Percentiles rank a stretch among this genome's conserved stretches.
phyloP scores from a whole-genome alignment of 1,140 invertebrate genomes.

The Drosophila watanabei region DNA sequence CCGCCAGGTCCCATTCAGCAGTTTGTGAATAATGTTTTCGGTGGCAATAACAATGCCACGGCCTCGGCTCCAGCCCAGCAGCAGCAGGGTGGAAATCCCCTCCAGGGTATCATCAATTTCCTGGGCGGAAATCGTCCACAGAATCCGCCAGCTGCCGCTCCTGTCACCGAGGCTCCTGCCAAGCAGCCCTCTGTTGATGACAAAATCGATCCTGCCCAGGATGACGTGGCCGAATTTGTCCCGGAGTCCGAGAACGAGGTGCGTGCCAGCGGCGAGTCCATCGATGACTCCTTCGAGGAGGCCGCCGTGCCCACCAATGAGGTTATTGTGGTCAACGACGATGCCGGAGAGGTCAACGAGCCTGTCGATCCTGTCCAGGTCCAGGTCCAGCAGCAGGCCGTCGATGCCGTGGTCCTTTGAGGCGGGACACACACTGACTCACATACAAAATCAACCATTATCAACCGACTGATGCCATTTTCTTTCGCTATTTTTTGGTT shows the following conservation, averaged over 20 bases:
- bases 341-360: constrained; percentile 41
- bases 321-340: constrained; percentile 79
- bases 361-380: constrained; percentile 9
- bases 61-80: constrained; percentile 48
- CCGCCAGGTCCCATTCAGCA: constrained; percentile 79
- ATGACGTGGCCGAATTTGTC: constrained; percentile 44
- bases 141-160: constrained; percentile 40
- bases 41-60: constrained; percentile 60
- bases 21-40: constrained; percentile 75
- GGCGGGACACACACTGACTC: no score
- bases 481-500: constrained; percentile 56
- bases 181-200: constrained; percentile 56
- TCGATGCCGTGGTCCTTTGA: constrained; percentile 52
- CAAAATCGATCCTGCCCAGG: constrained; percentile 57
- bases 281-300: constrained; percentile 74
- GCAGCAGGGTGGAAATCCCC: constrained; percentile 57
- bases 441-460: background rate
- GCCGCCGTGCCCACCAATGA: constrained; percentile 69
- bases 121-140: constrained; percentile 79
- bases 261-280: constrained; percentile 67
- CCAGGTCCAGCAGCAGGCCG: constrained; percentile 11
- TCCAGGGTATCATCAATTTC: constrained; percentile 66
- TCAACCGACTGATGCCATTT: constrained; percentile 69
- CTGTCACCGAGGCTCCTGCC: constrained; percentile 31
- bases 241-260: constrained; percentile 68